Base-by-base conservation (phyloP, 2,797 vertebrate species). In the Alca torda region DNA sequence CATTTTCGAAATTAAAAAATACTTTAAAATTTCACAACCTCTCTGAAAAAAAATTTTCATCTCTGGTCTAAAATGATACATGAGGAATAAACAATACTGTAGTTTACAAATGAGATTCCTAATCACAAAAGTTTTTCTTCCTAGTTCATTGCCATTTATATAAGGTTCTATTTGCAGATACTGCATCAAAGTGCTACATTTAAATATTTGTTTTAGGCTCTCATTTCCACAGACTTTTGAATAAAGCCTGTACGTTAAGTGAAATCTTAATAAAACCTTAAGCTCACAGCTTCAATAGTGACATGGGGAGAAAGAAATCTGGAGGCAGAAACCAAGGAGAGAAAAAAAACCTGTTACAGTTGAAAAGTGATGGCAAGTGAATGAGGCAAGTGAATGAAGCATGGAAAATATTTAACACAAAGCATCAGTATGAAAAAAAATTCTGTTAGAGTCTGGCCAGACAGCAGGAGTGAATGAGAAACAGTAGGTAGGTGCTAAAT, bases 311-410 rank as follows among this genome's bases (percentile, higher is more conserved):
- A 94, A 94, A 88, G 73, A 95, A 85, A 95, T 87, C 65, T 74
- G 57, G 63, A 95, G 60, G 84, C 69, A 93, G 59, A 95, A 68
- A 90, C 72, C 67, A 91, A 88, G 77, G 46, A 86, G 57, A 79
- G 21, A 25, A 56, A 30, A 30, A 76, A 68, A 17, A 3, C 1
- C 26, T 35, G 59, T 72, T 91, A 79, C 68, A 92, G 67, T 14
- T 84, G 63, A 93, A 79, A 94, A 95, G 75, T 33, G 45, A 91
- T 63, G 63, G 88, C 77, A 91, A 95, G 51, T n/a, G 85, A 95
- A 87, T 92, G 92, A 95, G 86, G 86, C 92, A 90, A 95, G 51
- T n/a, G 85, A 95, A 87, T 92, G 92, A 95, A 84, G 86, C 92
- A 90, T 68, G 65, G n/a, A 82, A 93, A 92, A 23, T 65, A 79